These are phyloP conservation scores for Cyprinus carpio DNA, from an alignment of 2,113 vertebrate species.

Conservation along the genomic window DNA sequence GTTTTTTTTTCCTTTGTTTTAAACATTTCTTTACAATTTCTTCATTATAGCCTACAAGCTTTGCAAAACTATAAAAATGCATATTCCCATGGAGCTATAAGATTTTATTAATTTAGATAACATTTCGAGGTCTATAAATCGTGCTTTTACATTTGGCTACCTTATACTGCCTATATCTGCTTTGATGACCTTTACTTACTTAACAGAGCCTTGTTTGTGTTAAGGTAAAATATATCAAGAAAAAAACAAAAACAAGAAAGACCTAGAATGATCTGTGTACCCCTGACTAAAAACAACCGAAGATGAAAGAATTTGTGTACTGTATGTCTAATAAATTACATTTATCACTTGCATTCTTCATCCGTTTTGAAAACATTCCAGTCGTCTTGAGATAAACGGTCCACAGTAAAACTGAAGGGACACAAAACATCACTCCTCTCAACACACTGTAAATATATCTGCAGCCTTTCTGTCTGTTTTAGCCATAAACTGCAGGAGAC, in stretches of 20 bases:
- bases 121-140: not conserved
- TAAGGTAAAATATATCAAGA: not conserved
- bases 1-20: too few species aligned
- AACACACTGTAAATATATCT: constrained; percentile 26
- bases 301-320: constrained; percentile 8
- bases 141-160: not conserved
- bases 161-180: not conserved
- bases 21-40: too few species aligned
- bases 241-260: not conserved
- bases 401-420: not conserved
- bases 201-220: not conserved
- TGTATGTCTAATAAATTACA: constrained; percentile 31
- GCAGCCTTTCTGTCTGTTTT: constrained; percentile 23
- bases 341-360: constrained; percentile 38
- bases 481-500: constrained; percentile 45
- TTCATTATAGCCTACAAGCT: not conserved
- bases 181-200: not conserved
- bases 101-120: not conserved
- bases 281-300: not conserved
- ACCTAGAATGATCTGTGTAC: not conserved
- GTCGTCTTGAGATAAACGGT: constrained; percentile 35
- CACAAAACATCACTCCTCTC: constrained; percentile 14
- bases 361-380: constrained; percentile 22
- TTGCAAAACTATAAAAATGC: not conserved
- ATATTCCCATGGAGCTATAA: not conserved